Conservation (phyloP, 2,888 invertebrate genomes). For the Sinohyriopsis cumingii region DNA sequence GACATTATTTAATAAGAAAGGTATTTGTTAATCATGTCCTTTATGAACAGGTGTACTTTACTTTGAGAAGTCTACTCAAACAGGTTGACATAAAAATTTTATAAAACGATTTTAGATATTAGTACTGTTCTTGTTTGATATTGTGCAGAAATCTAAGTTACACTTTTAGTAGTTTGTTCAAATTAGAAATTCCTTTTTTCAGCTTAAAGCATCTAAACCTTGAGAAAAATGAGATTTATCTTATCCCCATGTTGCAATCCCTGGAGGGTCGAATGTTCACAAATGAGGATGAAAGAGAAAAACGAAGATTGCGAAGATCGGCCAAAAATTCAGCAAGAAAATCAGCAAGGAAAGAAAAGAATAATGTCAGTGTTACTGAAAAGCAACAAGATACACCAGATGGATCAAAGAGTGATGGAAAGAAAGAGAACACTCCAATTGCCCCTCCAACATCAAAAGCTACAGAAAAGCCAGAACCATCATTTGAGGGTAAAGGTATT, state of each 20-base stretch:
- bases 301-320: conserved; percentile 25
- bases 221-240: conserved; percentile 65
- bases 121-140: too few species aligned
- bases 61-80: too few species aligned
- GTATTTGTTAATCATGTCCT: too few species aligned
- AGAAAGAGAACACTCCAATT: conserved; percentile 1
- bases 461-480: too few species aligned
- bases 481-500: too few species aligned
- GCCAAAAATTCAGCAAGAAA: conserved; percentile 38
- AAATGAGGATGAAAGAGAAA: conserved; percentile 44
- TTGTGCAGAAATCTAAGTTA: too few species aligned
- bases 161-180: too few species aligned
- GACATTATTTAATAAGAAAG: too few species aligned
- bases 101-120: too few species aligned
- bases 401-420: conserved; percentile 1
- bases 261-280: conserved; percentile 62
- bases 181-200: conserved; percentile 11
- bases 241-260: conserved; percentile 67
- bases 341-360: conserved; percentile 27
- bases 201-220: conserved; percentile 68
- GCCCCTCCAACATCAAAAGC: too few species aligned
- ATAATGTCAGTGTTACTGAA: conserved; percentile 2
- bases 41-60: too few species aligned
- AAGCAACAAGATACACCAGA: background rate
- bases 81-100: too few species aligned